These are phyloP conservation scores for Zhengitettix transpicula DNA, from an alignment of 2,888 invertebrate species.

Conservation along the genomic window DNA sequence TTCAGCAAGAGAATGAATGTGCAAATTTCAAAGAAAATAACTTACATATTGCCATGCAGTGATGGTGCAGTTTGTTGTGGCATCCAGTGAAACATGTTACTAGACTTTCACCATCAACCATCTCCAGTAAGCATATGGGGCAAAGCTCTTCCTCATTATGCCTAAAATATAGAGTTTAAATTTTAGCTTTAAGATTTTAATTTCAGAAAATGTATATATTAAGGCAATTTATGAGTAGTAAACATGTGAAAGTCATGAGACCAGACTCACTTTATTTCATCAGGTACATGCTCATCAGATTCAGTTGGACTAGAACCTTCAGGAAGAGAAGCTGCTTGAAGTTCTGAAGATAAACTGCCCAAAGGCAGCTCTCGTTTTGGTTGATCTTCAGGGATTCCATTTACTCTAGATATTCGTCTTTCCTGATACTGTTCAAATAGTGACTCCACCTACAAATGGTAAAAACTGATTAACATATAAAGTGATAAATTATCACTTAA, in stretches of 20 bases:
- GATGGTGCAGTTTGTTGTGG: constrained; percentile 27
- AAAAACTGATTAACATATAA: neutral
- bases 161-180: neutral
- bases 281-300: neutral
- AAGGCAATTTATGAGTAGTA: too few species aligned
- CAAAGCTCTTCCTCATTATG: constrained; percentile 25
- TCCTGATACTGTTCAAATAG: constrained; percentile 24
- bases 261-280: constrained; percentile 2
- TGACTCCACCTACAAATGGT: constrained; percentile 21
- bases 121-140: constrained; percentile 29
- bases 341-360: too few species aligned
- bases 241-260: too few species aligned
- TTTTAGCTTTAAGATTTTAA: too few species aligned
- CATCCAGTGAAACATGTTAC: constrained; percentile 26
- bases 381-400: neutral
- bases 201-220: too few species aligned
- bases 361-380: too few species aligned
- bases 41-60: constrained; percentile 24
- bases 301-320: neutral
- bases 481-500: too few species aligned
- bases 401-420: constrained; percentile 16
- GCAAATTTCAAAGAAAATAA: neutral
- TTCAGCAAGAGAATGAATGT: too few species aligned
- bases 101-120: constrained; percentile 28
- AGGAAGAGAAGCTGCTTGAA: too few species aligned